Evolutionary conservation across 2,888 invertebrate species (phyloP).

Genomic region (Drosophila paramelanica): DNA sequence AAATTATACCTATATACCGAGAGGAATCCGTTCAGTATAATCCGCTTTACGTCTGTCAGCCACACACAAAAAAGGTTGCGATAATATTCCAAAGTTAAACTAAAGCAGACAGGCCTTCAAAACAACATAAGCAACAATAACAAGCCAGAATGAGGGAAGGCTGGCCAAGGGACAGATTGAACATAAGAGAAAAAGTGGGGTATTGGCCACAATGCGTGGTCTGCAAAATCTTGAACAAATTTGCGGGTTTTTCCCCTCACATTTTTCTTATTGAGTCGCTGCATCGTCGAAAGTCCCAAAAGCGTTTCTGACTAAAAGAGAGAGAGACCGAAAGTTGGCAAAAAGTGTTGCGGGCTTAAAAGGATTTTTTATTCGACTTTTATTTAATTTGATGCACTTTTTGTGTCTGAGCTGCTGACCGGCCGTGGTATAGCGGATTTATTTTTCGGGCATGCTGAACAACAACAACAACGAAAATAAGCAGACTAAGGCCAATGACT

Average conservation of each 20-base stretch:
- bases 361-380: slow-evolving; percentile 67
- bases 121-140: slow-evolving; percentile 44
- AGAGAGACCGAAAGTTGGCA: slow-evolving; percentile 6
- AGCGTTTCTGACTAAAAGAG: slow-evolving; percentile 22
- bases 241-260: slow-evolving; percentile 35
- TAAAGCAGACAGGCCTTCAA: slow-evolving; percentile 47
- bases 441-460: not conserved
- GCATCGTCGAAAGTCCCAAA: slow-evolving; percentile 44
- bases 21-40: slow-evolving; percentile 52
- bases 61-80: slow-evolving; percentile 41
- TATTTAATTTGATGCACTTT: slow-evolving; percentile 69
- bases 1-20: not conserved
- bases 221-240: slow-evolving; percentile 55
- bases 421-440: slow-evolving; percentile 24
- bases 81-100: slow-evolving; percentile 56
- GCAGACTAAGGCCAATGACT: slow-evolving; percentile 11
- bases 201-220: slow-evolving; percentile 35
- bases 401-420: slow-evolving; percentile 36
- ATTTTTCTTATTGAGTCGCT: slow-evolving; percentile 22
- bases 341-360: slow-evolving; percentile 45
- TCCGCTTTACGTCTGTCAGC: slow-evolving; percentile 51
- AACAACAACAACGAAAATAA: not conserved
- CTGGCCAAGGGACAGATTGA: slow-evolving; percentile 2
- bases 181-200: slow-evolving; percentile 15
- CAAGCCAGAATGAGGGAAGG: slow-evolving; percentile 21